Percentiles rank a stretch among this genome's conserved stretches.
Evolutionary conservation across 2,113 vertebrate species (phyloP).

Genomic region (Plotosus lineatus): DNA sequence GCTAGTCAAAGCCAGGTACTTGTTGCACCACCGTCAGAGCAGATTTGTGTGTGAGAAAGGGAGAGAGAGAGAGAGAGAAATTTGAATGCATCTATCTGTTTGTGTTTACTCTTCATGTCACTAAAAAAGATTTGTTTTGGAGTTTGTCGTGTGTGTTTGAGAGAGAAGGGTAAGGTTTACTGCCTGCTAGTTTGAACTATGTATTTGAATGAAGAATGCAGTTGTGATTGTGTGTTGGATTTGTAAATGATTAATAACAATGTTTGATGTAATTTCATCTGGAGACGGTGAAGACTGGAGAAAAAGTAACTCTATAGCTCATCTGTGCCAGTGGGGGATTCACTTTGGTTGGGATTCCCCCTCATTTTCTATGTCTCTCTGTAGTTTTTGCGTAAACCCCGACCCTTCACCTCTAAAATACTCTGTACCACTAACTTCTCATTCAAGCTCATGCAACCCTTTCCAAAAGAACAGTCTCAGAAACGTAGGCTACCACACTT

Average conservation of each 20-base stretch:
- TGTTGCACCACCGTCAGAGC: background rate
- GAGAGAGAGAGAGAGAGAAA: background rate
- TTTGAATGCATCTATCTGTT: background rate
- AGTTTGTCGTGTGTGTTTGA: background rate
- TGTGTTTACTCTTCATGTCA: background rate
- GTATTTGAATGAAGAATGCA: background rate
- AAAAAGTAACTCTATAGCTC: background rate
- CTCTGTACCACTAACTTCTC: conserved; percentile 23
- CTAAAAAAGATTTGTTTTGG: background rate
- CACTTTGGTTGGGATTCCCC: conserved; percentile 71
- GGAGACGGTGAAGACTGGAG: conserved; percentile 31
- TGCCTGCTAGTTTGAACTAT: background rate
- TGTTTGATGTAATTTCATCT: background rate
- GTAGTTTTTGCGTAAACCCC: conserved; percentile 55
- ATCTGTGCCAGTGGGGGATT: conserved; percentile 66
- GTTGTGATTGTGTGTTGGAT: conserved; percentile 42
- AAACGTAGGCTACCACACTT: too few relatives aligned
- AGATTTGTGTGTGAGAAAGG: background rate
- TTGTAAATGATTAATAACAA: conserved; percentile 62
- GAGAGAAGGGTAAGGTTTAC: background rate
- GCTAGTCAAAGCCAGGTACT: background rate
- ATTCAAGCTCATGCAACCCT: too few relatives aligned
- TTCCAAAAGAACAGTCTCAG: too few relatives aligned
- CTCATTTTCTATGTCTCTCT: conserved; percentile 69
- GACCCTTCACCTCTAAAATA: background rate